These are phyloP conservation scores for Geococcyx californianus DNA, from an alignment of 2,113 vertebrate species.

Conservation along the genomic window DNA sequence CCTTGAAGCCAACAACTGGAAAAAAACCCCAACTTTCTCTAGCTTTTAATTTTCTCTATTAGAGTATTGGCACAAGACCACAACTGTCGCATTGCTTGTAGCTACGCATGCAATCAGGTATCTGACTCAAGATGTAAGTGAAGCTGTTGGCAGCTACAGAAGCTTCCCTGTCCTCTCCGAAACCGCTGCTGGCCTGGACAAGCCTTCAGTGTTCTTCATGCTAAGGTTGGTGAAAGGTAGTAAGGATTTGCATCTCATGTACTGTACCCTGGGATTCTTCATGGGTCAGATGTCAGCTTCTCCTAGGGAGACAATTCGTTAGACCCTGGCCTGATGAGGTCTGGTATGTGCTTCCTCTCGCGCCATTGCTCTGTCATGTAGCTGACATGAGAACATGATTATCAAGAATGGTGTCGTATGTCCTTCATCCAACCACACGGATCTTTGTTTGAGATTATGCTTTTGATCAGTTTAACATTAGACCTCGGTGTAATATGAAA, in stretches of 20 bases:
- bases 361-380: not conserved
- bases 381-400: not conserved
- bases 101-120: rapidly evolving
- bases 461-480: not conserved
- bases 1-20: not conserved
- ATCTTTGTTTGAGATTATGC: not conserved
- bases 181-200: rapidly evolving
- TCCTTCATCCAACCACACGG: not conserved
- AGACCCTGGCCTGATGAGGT: not conserved
- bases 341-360: not conserved
- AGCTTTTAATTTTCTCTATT: not conserved
- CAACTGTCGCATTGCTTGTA: not conserved
- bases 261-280: not conserved
- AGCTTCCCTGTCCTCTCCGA: not conserved
- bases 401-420: not conserved
- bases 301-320: not conserved
- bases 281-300: not conserved
- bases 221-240: not conserved
- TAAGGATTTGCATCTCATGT: not conserved
- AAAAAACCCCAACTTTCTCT: not conserved
- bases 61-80: not conserved
- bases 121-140: rapidly evolving
- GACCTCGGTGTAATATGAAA: not conserved
- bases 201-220: not conserved
- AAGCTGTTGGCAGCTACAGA: not conserved